A percentile compares a stretch with the other conserved stretches of the same genome.
Conservation (phyloP, 2,888 invertebrate genomes). For the Caradrina kadenii region DNA sequence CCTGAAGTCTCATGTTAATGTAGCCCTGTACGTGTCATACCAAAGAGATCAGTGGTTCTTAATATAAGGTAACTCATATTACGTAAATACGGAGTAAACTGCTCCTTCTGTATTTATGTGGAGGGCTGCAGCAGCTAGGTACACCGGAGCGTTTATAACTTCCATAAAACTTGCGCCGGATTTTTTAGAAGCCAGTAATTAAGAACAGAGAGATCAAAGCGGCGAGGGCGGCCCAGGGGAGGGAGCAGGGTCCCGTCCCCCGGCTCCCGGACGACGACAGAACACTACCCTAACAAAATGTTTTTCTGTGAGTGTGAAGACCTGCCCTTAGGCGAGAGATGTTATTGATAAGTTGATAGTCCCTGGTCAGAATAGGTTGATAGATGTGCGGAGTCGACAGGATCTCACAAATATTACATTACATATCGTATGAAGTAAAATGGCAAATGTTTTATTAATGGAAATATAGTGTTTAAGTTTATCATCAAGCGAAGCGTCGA, state of each 20-base stretch:
- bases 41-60: neutral
- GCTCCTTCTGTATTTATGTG: neutral
- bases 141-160: constrained; percentile 59
- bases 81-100: neutral
- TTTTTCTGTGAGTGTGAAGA: constrained; percentile 27
- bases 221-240: constrained; percentile 22
- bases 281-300: constrained; percentile 39
- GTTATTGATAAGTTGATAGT: constrained; percentile 37
- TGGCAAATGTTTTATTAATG: neutral
- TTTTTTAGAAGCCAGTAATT: constrained; percentile 66
- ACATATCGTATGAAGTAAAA: neutral
- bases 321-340: constrained; percentile 30
- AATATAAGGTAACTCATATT: too few species aligned
- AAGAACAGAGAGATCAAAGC: constrained; percentile 66
- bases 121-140: constrained; percentile 44
- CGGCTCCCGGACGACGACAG: constrained; percentile 2
- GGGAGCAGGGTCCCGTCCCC: neutral
- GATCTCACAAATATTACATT: neutral
- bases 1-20: neutral
- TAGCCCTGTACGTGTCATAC: neutral
- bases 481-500: too few species aligned
- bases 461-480: too few species aligned
- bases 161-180: constrained; percentile 62
- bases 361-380: constrained; percentile 13
- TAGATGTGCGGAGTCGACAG: neutral